Conservation (phyloP, 2,888 invertebrate species). For the Alloplasta piceator region DNA sequence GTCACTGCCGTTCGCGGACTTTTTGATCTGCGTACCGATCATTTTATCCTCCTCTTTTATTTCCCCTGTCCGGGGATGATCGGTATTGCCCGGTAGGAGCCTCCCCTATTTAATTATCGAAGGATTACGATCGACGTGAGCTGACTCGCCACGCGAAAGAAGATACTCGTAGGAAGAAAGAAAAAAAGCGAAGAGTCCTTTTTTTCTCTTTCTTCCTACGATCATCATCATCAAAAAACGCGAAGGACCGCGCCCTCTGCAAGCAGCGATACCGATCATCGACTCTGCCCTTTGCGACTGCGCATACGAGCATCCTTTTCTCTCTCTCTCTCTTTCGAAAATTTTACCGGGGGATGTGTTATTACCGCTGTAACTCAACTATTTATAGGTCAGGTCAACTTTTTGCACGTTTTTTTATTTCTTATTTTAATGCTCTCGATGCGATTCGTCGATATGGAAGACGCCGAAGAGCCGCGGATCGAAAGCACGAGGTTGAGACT, state of each 20-base stretch:
- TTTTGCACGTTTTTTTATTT: background rate
- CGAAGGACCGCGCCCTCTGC: slow-evolving; percentile 67
- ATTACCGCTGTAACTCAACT: slow-evolving; percentile 71
- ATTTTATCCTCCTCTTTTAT: no score
- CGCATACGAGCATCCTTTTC: background rate
- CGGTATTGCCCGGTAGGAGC: slow-evolving; percentile 68
- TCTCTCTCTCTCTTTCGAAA: slow-evolving; percentile 33
- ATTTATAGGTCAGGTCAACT: slow-evolving; percentile 70
- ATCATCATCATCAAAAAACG: slow-evolving; percentile 44
- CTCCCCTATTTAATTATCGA: slow-evolving; percentile 53
- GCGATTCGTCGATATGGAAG: slow-evolving; percentile 21
- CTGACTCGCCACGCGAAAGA: background rate
- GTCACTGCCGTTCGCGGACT: no score
- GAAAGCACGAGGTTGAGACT: background rate
- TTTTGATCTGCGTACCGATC: no score
- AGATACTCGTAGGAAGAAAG: no score
- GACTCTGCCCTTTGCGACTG: slow-evolving; percentile 31
- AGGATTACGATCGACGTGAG: slow-evolving; percentile 35
- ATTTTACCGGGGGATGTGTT: slow-evolving; percentile 71
- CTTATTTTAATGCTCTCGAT: slow-evolving; percentile 10
- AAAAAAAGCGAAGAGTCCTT: background rate
- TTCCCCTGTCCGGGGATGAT: no score
- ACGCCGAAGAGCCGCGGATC: background rate
- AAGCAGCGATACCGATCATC: slow-evolving; percentile 69
- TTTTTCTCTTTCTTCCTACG: slow-evolving; percentile 4